phyloP scores from a whole-genome alignment of 1,140 invertebrate species.

The Drosophila erecta region DNA sequence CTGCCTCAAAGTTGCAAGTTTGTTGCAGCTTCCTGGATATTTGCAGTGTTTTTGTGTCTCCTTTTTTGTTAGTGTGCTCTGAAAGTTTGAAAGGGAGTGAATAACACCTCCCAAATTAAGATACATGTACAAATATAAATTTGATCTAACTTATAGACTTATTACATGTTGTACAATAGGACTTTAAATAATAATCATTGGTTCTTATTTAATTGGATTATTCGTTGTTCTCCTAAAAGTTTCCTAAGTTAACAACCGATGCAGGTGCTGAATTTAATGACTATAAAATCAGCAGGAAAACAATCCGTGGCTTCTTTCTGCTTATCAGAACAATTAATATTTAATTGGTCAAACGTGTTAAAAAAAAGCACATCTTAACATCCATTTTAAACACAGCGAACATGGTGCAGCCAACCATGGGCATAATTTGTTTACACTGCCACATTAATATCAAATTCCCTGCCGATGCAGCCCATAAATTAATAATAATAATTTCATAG shows the following conservation, averaged over 20 bases:
- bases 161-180: too few species aligned
- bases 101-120: too few species aligned
- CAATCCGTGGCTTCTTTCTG: background rate
- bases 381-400: conserved; percentile 3
- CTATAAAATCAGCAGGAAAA: background rate
- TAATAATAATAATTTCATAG: conserved; percentile 56
- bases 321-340: conserved; percentile 10
- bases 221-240: too few species aligned
- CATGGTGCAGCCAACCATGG: conserved; percentile 12
- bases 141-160: too few species aligned
- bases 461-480: conserved; percentile 38
- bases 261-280: background rate
- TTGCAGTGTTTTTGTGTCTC: background rate
- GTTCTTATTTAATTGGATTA: too few species aligned
- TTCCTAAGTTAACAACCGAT: too few species aligned
- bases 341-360: conserved; percentile 27
- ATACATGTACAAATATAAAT: too few species aligned
- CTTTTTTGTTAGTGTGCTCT: conserved; percentile 4
- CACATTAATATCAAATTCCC: conserved; percentile 45
- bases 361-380: conserved; percentile 18
- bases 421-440: conserved; percentile 54
- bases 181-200: too few species aligned
- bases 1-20: conserved; percentile 6
- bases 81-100: background rate
- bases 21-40: conserved; percentile 11